phyloP scores from a whole-genome alignment of 2,797 vertebrate species.

The Cuniculus paca region DNA sequence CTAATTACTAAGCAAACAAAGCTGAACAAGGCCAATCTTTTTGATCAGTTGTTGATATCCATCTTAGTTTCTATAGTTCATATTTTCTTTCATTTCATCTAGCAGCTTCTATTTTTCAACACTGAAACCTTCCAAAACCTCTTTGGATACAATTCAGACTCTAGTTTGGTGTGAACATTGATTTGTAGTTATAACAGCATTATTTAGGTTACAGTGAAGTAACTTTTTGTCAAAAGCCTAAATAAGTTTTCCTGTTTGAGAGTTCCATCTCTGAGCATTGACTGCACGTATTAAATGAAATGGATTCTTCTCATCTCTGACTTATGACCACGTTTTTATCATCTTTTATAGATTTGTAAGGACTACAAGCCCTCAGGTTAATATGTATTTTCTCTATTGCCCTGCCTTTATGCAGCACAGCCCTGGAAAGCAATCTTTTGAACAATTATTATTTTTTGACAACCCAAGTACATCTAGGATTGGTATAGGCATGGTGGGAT shows the following conservation, averaged over 20 bases:
- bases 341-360: conserved; percentile 49
- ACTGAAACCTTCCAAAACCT: conserved; percentile 5
- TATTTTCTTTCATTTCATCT: conserved; percentile 52
- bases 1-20: conserved; percentile 43
- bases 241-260: conserved; percentile 41
- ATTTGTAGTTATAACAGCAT: conserved; percentile 1
- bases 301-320: conserved; percentile 17
- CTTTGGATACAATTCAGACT: not conserved
- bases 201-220: conserved; percentile 9
- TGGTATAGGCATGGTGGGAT: not conserved
- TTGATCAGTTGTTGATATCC: not conserved
- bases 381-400: not conserved
- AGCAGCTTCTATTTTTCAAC: conserved; percentile 38
- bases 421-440: conserved; percentile 25
- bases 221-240: conserved; percentile 47
- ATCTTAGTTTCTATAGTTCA: conserved; percentile 3
- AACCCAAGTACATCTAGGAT: not conserved
- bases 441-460: conserved; percentile 46
- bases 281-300: not conserved
- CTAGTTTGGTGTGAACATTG: not conserved
- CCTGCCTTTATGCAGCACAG: not conserved
- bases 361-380: not conserved
- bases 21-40: not conserved
- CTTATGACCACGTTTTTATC: not conserved
- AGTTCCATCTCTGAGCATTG: conserved; percentile 12